phyloP scores from a whole-genome alignment of 2,113 vertebrate species.

The Myiagra hebetior region DNA sequence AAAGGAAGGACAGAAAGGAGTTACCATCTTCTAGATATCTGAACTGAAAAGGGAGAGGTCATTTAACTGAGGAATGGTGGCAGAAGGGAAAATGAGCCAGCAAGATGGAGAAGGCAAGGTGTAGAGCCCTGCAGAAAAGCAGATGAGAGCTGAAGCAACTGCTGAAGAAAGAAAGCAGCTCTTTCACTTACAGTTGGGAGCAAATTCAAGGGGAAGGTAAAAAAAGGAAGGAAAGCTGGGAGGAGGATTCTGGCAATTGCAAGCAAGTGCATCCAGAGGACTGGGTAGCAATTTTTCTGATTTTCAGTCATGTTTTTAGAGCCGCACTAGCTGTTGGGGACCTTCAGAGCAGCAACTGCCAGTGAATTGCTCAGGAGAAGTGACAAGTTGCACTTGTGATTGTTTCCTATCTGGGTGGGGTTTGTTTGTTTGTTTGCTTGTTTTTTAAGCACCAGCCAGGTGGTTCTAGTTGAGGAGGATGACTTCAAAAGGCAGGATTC shows the following conservation, averaged over 20 bases:
- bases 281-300: not conserved
- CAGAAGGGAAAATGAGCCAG: not conserved
- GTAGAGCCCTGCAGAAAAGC: not conserved
- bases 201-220: not conserved
- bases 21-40: not conserved
- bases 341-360: not conserved
- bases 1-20: not conserved
- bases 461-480: not conserved
- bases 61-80: not conserved
- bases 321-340: not conserved
- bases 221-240: not conserved
- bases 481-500: not conserved
- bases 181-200: not conserved
- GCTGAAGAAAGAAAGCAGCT: not conserved
- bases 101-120: not conserved
- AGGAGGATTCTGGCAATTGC: not conserved
- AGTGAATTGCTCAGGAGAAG: not conserved
- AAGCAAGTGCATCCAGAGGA: not conserved
- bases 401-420: not conserved
- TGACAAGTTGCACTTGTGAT: not conserved
- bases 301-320: not conserved
- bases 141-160: not conserved
- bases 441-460: not conserved
- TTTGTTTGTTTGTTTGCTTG: not conserved
- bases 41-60: not conserved